A percentile compares a stretch with the other conserved stretches of the same genome.
These are phyloP conservation scores for Girardia tigrina DNA, from an alignment of 2,888 invertebrate genomes.

Conservation along the genomic window DNA sequence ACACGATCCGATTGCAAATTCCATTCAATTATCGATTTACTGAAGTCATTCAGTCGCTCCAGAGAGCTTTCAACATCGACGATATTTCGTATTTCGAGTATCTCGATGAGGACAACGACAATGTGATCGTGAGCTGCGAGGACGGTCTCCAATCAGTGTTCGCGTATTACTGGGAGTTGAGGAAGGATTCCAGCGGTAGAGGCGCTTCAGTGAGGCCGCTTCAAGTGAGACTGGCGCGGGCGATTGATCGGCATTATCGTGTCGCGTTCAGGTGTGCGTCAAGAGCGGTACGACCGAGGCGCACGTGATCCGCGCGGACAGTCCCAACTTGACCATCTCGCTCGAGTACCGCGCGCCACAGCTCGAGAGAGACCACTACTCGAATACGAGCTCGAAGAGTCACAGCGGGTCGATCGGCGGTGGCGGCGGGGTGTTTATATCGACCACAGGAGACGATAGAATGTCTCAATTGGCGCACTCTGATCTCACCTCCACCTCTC, in stretches of 20 bases:
- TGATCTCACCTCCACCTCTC: not conserved
- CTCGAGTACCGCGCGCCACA: not conserved
- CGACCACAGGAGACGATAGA: not conserved
- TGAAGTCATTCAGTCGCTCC: not conserved
- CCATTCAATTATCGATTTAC: not conserved
- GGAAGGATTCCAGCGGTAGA: not conserved
- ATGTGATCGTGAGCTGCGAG: conserved; percentile 15
- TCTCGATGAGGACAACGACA: conserved; percentile 28
- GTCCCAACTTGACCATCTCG: not conserved
- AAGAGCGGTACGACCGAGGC: not conserved
- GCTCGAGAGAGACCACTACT: not conserved
- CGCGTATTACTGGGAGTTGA: not conserved
- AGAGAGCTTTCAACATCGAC: not conserved
- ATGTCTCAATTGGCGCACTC: not conserved
- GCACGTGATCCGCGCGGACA: not conserved
- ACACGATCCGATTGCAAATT: not conserved
- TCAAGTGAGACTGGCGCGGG: too few relatives aligned
- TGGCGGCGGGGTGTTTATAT: not conserved
- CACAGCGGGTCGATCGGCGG: not conserved
- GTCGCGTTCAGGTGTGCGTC: too few relatives aligned
- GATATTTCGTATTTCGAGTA: conserved; percentile 20
- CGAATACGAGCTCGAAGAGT: not conserved
- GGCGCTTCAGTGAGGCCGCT: not conserved
- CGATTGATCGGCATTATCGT: too few relatives aligned
- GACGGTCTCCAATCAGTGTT: conserved; percentile 24